Evolutionary conservation across 2,113 vertebrate genomes (phyloP).

Genomic region (Campylomormyrus numenius): DNA sequence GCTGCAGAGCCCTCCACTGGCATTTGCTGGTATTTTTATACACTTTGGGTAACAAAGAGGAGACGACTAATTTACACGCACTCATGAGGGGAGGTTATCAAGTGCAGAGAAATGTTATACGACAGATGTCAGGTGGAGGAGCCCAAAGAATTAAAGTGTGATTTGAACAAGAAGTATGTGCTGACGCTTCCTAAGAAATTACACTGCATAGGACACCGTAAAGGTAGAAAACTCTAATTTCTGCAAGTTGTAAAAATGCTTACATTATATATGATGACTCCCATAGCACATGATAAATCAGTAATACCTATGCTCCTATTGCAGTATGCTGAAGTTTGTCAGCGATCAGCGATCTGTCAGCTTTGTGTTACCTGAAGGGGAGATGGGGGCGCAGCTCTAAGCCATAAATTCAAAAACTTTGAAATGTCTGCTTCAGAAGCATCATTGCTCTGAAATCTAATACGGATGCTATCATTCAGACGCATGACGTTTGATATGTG

Average conservation of each 20-base stretch:
- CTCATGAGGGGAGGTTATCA: neutral
- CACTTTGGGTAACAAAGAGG: neutral
- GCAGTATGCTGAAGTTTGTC: neutral
- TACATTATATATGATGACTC: neutral
- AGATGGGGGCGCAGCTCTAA: neutral
- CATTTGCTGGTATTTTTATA: neutral
- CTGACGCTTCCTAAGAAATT: neutral
- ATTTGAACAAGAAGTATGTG: neutral
- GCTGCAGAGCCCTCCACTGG: neutral
- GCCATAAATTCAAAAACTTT: neutral
- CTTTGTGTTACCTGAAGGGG: neutral
- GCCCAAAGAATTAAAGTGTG: neutral
- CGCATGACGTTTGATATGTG: neutral
- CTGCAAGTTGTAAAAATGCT: neutral
- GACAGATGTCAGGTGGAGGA: neutral
- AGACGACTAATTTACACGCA: neutral
- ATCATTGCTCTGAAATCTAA: neutral
- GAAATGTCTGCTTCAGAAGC: neutral
- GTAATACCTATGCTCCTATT: neutral
- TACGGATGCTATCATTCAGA: neutral
- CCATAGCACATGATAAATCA: neutral
- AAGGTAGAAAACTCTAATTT: neutral
- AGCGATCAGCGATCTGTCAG: neutral
- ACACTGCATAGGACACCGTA: neutral
- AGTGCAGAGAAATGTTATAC: neutral